Evolutionary conservation across 2,113 vertebrate genomes (phyloP), one percentile per base, ranked within the genome.

Genomic region (Hippocampus mohnikei): DNA sequence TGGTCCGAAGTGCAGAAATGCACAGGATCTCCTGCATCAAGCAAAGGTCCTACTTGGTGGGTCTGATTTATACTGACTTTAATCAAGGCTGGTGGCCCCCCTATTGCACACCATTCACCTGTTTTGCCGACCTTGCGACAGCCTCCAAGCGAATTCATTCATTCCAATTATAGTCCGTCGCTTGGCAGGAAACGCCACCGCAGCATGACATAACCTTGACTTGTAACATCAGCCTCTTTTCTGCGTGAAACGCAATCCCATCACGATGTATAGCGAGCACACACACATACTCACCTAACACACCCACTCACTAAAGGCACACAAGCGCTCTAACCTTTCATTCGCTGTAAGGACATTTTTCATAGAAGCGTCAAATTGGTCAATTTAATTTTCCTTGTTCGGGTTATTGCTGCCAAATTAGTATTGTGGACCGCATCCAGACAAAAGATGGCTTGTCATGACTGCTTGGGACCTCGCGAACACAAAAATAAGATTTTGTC

Each of bases 201-300:
- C 41, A 0, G 67, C 48, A 67, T 85, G 71, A 84, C 46, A 67
- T 84, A 84, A 87, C 87, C 87, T 90, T 87, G 83, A 83, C 44
- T 80, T 70, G 52, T 76, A 69, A 77, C 73, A 66, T 80, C 61
- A 78, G 46, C 65, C 50, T 44, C 11, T 27, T 46, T 73, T 73
- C 44, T 61, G 69, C 64, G 63, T 46, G 66, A 55, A 87, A 81
- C 71, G 16, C 53, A 65, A 58, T 44, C 66, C 48, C 76, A 74
- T 71, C 58, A 69, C 52, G 59, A 75, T 75, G 62, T 77, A 23
- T n/a, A 55, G n/a, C 63, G 74, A 75, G 69, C 74, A 71, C 33
- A 60, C 63, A 20, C 67, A 72, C 23, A 40, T 15, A 33, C 13
- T 55, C 46, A 41, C 20, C 13, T 9, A 73, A 3, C 9, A 52